These are phyloP conservation scores for Oligia fasciuncula DNA, from an alignment of 2,888 invertebrate species.

Conservation along the genomic window DNA sequence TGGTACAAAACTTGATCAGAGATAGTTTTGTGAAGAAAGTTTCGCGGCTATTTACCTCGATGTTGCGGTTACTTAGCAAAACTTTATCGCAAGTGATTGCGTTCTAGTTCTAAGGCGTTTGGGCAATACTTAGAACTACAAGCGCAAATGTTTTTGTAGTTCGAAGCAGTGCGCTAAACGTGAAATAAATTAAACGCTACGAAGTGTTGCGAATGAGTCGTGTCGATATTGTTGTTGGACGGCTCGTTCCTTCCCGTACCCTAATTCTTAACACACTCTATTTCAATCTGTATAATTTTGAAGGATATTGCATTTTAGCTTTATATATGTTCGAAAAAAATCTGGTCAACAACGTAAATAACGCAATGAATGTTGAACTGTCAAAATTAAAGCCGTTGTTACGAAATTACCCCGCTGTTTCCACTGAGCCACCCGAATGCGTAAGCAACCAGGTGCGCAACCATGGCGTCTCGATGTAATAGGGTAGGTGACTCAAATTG, in stretches of 20 bases:
- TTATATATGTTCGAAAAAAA: no score
- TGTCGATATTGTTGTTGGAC: not conserved
- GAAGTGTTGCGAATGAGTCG: not conserved
- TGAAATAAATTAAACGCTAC: not conserved
- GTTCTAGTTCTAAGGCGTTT: not conserved
- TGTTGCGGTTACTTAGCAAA: not conserved
- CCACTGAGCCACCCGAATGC: not conserved
- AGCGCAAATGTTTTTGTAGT: not conserved
- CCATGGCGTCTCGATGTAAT: not conserved
- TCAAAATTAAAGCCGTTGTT: no score
- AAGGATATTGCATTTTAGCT: no score
- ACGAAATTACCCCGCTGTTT: not conserved
- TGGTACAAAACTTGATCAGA: not conserved
- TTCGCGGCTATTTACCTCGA: constrained; percentile 2
- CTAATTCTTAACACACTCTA: no score
- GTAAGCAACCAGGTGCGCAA: not conserved
- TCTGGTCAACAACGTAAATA: no score
- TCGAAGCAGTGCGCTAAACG: not conserved
- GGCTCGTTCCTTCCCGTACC: no score
- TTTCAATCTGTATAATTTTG: no score
- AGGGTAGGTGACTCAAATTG: not conserved
- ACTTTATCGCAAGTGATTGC: not conserved
- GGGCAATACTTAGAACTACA: not conserved
- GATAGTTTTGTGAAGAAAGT: not conserved
- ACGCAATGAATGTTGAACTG: no score